Percentiles rank a stretch among this genome's conserved stretches.
Conservation (phyloP, 2,113 vertebrate genomes). For the rat (Rattus norvegicus) region GRCr8 NC_086020.1:200224001-200224500, state of each 20-base stretch:
- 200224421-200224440: constrained; percentile 19
- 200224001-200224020: constrained; percentile 71
- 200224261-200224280: constrained; percentile 34
- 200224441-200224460: constrained; percentile 35
- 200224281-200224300: constrained; percentile 67
- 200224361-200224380: constrained; percentile 56
- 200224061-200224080: constrained; percentile 84
- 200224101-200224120: constrained; percentile 83
- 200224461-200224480: background rate
- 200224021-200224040: constrained; percentile 72
- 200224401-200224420: constrained; percentile 43
- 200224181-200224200: constrained; percentile 62
- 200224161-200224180: constrained; percentile 72
- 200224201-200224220: constrained; percentile 61
- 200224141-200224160: constrained; percentile 62
- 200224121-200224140: constrained; percentile 85
- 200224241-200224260: constrained; percentile 67
- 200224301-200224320: constrained; percentile 61
- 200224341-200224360: constrained; percentile 31
- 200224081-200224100: constrained; percentile 81
- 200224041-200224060: constrained; percentile 80
- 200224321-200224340: constrained; percentile 44
- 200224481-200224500: background rate
- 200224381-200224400: constrained; percentile 52
- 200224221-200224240: constrained; percentile 57